These are phyloP conservation scores for Hofmannophila pseudospretella DNA, from an alignment of 2,888 invertebrate genomes.

Conservation along the genomic window DNA sequence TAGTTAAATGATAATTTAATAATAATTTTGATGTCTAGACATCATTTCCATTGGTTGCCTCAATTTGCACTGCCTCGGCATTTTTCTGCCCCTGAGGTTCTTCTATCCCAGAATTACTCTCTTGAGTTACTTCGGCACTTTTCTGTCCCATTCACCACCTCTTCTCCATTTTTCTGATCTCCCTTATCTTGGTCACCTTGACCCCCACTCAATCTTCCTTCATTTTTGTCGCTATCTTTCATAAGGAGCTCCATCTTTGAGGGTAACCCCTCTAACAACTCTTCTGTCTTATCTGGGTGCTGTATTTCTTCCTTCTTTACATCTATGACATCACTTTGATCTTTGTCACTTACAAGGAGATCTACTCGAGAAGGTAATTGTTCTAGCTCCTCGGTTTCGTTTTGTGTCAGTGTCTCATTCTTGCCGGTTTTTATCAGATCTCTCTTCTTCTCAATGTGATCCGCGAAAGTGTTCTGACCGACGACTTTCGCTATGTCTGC, in stretches of 20 bases:
- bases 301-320: not conserved
- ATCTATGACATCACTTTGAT: not conserved
- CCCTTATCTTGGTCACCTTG: too few relatives aligned
- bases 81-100: too few relatives aligned
- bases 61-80: too few relatives aligned
- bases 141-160: too few relatives aligned
- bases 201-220: not conserved
- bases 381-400: constrained; percentile 15
- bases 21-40: too few relatives aligned
- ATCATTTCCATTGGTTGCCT: too few relatives aligned
- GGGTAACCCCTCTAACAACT: not conserved
- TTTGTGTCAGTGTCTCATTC: constrained; percentile 7
- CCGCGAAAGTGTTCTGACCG: constrained; percentile 57
- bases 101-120: too few relatives aligned
- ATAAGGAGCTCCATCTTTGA: not conserved
- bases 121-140: too few relatives aligned
- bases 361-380: constrained; percentile 23
- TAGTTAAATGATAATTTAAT: too few relatives aligned
- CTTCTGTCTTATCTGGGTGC: not conserved
- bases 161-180: too few relatives aligned
- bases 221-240: not conserved
- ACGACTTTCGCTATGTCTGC: constrained; percentile 75
- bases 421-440: constrained; percentile 20
- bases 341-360: constrained; percentile 4
- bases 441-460: constrained; percentile 41